Evolutionary conservation across 2,113 vertebrate genomes (phyloP).

Genomic region (Psilopogon haemacephalus): DNA sequence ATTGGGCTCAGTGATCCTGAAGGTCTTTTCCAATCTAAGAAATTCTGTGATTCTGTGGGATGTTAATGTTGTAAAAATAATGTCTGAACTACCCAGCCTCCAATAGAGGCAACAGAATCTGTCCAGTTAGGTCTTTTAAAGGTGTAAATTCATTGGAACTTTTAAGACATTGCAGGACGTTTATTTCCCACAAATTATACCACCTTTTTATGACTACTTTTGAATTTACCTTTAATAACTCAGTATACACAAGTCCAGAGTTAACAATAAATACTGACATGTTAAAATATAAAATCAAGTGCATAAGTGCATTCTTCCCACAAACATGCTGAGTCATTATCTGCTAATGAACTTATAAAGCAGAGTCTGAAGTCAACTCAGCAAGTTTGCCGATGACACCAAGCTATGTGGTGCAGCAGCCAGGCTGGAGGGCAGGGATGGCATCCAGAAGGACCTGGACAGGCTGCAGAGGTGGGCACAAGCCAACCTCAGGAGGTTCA

Average conservation of each 20-base stretch:
- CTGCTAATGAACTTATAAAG: conserved; percentile 1
- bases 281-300: not conserved
- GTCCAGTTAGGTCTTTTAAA: not conserved
- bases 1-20: too few species aligned
- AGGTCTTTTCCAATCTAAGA: too few species aligned
- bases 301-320: not conserved
- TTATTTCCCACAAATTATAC: not conserved
- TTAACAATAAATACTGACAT: too few species aligned
- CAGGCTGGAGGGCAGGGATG: too few species aligned
- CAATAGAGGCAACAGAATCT: not conserved
- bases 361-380: not conserved
- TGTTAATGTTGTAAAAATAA: too few species aligned
- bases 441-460: too few species aligned
- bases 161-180: not conserved
- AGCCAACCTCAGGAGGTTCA: too few species aligned
- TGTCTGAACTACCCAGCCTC: not conserved
- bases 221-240: not conserved
- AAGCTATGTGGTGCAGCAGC: too few species aligned
- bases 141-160: not conserved
- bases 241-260: not conserved
- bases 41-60: too few species aligned
- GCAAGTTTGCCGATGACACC: too few species aligned
- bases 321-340: not conserved
- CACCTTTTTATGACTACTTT: too few species aligned
- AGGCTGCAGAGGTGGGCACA: too few species aligned